Conservation (phyloP, 2,888 invertebrate species). For the Melangyna quadrimaculata region DNA sequence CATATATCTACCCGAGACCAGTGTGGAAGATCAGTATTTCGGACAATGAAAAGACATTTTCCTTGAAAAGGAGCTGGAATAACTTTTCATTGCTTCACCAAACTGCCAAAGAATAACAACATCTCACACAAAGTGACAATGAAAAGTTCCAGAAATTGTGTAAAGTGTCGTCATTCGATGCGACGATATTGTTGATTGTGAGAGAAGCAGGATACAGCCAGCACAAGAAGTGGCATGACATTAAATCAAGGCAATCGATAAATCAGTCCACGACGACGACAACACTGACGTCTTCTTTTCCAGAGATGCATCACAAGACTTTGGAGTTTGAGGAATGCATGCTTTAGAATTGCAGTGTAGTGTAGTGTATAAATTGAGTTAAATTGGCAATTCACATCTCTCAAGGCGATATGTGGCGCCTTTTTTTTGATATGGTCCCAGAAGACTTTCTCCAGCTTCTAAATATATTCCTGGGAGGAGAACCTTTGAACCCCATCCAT, state of each 20-base stretch:
- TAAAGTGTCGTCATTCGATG: background rate
- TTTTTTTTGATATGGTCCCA: conserved; percentile 21
- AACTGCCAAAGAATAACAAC: conserved; percentile 53
- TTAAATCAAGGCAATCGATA: conserved; percentile 66
- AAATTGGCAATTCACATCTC: conserved; percentile 68
- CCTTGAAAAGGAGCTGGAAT: conserved; percentile 31
- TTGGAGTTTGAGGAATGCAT: background rate
- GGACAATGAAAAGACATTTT: conserved; percentile 59
- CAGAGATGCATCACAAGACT: conserved; percentile 28
- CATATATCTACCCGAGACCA: background rate
- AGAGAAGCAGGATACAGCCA: background rate
- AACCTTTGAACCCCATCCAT: conserved; percentile 71
- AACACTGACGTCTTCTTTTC: background rate
- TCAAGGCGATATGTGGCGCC: conserved; percentile 37
- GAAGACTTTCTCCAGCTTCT: conserved; percentile 65
- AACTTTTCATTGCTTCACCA: conserved; percentile 41
- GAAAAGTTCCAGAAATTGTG: conserved; percentile 28
- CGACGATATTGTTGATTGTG: conserved; percentile 15
- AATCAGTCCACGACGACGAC: conserved; percentile 42
- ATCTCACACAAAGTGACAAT: conserved; percentile 44
- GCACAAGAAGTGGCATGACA: conserved; percentile 18
- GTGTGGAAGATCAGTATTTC: conserved; percentile 19
- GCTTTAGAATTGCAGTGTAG: conserved; percentile 20
- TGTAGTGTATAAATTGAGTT: conserved; percentile 51
- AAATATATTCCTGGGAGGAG: conserved; percentile 39